Evolutionary conservation across 2,888 invertebrate species (phyloP).

Genomic region (Heliconius hortense): DNA sequence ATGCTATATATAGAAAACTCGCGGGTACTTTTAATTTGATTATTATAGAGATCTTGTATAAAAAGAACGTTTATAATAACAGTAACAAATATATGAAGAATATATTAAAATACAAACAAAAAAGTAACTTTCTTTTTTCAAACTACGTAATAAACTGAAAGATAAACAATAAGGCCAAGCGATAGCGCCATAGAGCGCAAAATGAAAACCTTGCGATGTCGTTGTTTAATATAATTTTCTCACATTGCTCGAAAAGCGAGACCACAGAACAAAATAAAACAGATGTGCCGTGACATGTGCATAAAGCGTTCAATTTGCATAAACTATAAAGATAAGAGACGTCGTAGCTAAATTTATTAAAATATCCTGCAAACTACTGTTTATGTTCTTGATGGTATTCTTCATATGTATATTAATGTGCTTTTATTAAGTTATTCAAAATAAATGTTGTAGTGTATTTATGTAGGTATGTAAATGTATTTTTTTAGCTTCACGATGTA

Average conservation of each 20-base stretch:
- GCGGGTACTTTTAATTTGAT: too few species aligned
- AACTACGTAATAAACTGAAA: neutral
- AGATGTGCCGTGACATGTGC: constrained; percentile 18
- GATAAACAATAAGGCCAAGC: constrained; percentile 9
- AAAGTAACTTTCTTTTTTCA: neutral
- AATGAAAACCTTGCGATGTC: constrained; percentile 32
- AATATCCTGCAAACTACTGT: constrained; percentile 3
- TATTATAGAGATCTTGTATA: too few species aligned
- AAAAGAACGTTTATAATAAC: too few species aligned
- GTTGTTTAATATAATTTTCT: constrained; percentile 33
- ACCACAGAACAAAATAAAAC: constrained; percentile 23
- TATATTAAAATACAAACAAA: too few species aligned
- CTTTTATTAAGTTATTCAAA: too few species aligned
- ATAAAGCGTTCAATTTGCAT: constrained; percentile 15
- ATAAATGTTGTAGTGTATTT: too few species aligned
- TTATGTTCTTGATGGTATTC: neutral
- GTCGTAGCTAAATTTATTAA: neutral
- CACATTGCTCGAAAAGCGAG: constrained; percentile 26
- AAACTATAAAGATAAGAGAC: constrained; percentile 8
- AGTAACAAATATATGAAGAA: too few species aligned
- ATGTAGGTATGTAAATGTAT: too few species aligned
- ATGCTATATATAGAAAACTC: too few species aligned
- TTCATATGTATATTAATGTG: too few species aligned
- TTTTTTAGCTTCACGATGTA: too few species aligned
- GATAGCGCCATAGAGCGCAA: constrained; percentile 21